These are phyloP conservation scores for Pseudococcus viburni DNA, from an alignment of 2,888 invertebrate species.

Conservation along the genomic window DNA sequence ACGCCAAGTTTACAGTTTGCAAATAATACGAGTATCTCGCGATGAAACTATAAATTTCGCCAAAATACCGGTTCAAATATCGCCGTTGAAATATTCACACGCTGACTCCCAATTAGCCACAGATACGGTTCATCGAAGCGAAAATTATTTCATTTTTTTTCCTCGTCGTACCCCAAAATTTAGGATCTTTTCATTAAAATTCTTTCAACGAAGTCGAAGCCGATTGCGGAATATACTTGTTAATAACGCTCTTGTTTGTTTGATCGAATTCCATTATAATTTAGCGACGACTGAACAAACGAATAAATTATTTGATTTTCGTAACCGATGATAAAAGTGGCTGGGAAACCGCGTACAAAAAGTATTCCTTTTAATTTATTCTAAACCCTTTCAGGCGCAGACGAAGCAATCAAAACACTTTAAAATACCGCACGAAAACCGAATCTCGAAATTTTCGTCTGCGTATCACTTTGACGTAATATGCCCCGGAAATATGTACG, in stretches of 20 bases:
- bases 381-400: not conserved
- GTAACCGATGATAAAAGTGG: slow-evolving; percentile 7
- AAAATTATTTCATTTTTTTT: not conserved
- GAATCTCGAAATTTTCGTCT: not conserved
- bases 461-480: not conserved
- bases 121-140: not conserved
- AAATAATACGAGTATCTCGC: not conserved
- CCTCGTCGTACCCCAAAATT: not conserved
- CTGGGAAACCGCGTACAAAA: slow-evolving; percentile 7
- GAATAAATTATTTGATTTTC: slow-evolving; percentile 51
- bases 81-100: not conserved
- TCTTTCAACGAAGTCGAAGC: not conserved
- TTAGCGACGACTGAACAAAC: slow-evolving; percentile 17
- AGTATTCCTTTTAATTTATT: slow-evolving; percentile 23
- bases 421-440: slow-evolving; percentile 1
- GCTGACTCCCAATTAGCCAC: not conserved
- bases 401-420: slow-evolving; percentile 13
- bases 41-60: not conserved
- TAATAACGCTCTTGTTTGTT: slow-evolving; percentile 41
- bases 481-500: not conserved
- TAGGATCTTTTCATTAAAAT: not conserved
- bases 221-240: slow-evolving; percentile 11
- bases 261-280: slow-evolving; percentile 37
- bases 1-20: not conserved
- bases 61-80: not conserved